Evolutionary conservation across 2,888 invertebrate genomes (phyloP), one percentile per base, ranked within the genome.

Genomic region (Liodrosophila aerea): DNA sequence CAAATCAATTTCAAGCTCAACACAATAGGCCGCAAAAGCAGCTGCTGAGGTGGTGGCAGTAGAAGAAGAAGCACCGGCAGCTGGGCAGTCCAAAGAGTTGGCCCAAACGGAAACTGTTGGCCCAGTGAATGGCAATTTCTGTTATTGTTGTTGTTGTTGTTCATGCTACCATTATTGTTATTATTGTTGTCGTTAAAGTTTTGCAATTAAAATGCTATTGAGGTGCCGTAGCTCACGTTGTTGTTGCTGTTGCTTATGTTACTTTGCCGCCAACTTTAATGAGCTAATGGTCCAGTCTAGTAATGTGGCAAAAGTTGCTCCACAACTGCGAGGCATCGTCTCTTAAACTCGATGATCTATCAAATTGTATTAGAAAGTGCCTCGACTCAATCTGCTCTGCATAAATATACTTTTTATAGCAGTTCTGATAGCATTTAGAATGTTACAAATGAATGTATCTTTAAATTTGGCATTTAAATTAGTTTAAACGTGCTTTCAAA

Each of bases 131-230:
- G 67, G 61, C 47, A 59, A 59, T 47, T 43, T 57, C 37, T 18
- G n/a, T 34, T 41, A 0, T 31, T 41, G 16, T 63, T 36, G 34
- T 15, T 37, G 15, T 16, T 52, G 11, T 29, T 64, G 27, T 31
- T 52, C 2, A 13, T 56, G 37, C 15, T 54, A 12, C 50, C 57
- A 34, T 29, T 61, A 29, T 50, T 49, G 37, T 49, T 50, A 29
- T 22, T 69, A 29, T 57, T 63, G 60, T 67, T 58, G 72, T 72
- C 46, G 31, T 46, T 62, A 52, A 77, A 82, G 70, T 82, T 82
- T 75, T 52, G 76, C 76, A 78, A 82, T 78, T 78, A 82, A 78
- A 82, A 68, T 73, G 63, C 64, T 71, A 76, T 71, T 73, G 70
- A 70, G 69, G 65, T 73, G 62, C 74, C 64, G 31, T 39, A 22